Base-by-base conservation (phyloP, 2,888 invertebrate species). In the Calameuta pallipes region DNA sequence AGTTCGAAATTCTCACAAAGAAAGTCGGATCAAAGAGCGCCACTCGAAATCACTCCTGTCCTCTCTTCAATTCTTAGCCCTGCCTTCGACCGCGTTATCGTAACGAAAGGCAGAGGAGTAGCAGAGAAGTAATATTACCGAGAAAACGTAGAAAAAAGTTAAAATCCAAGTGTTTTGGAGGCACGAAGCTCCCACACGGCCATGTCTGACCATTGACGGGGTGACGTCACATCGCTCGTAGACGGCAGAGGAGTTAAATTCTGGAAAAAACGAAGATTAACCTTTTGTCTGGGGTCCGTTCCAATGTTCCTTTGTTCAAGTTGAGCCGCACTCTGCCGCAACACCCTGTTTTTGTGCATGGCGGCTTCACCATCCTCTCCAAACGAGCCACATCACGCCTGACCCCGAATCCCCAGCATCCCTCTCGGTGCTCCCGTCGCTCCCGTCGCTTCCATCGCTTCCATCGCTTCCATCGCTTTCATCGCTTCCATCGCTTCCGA, bases 301-400 rank as follows among this genome's bases (percentile, higher is more conserved):
- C 86, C 84, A 86, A 87, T 85, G 84, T 84, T 85, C 89, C 88
- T 90, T 90, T 91, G 87, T 90, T 85, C 85, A 82, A 86, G 87
- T 88, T 86, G 89, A 89, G 88, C 31, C 31, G 31, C 88, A 87
- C 88, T 89, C 87, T 87, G 88, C 89, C 87, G 89, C 88, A 87
- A 90, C 90, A 89, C 90, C 87, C 88, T 87, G 89, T 88, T 90
- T 90, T 90, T 89, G 88, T 88, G 85, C 83, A 80, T 81, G 83
- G 80, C 76, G 33, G 23, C 15, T 6, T 15, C 15, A 23, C 15
- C 41, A 41, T 41, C 41, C 41, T 23, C 6, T 41, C 12, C 30
- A 30, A 33, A 70, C 70, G 11, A 33, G 75, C 70, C 80, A 76
- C 80, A 41, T 80, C 75, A 74, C 75, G 75, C 75, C 75, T 41